A percentile compares a stretch with the other conserved stretches of the same genome.
phyloP scores from a whole-genome alignment of 2,888 invertebrate genomes.

The Osedax frankpressi region DNA sequence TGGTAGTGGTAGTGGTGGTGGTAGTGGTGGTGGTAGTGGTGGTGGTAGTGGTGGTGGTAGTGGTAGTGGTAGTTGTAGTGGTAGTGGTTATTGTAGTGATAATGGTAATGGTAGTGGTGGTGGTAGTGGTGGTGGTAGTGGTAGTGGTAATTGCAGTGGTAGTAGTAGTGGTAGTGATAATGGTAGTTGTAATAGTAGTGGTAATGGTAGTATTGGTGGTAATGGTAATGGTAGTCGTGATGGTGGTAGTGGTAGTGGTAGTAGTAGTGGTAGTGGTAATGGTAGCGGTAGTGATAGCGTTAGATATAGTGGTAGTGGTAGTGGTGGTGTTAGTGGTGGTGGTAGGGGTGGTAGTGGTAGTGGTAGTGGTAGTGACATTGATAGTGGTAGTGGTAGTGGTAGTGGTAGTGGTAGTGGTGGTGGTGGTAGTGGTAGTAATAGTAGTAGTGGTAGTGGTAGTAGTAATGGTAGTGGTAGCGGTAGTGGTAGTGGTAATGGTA shows the following conservation, averaged over 20 bases:
- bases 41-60: neutral
- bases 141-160: neutral
- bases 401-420: neutral
- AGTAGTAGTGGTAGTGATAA: neutral
- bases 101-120: neutral
- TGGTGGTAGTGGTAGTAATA: neutral
- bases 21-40: neutral
- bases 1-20: neutral
- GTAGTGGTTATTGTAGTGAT: no score
- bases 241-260: neutral
- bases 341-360: neutral
- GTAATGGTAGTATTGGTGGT: neutral
- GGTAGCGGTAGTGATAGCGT: neutral
- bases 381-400: neutral
- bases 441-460: neutral
- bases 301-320: neutral
- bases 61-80: neutral
- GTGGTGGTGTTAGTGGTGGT: neutral
- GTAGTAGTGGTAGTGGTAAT: neutral
- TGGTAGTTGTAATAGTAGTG: neutral
- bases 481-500: neutral
- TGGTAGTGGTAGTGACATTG: neutral
- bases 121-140: neutral
- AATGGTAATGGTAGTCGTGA: neutral
- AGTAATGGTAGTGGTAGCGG: neutral